Evolutionary conservation across 2,113 vertebrate genomes (phyloP).

Genomic region (Pungitius pungitius): DNA sequence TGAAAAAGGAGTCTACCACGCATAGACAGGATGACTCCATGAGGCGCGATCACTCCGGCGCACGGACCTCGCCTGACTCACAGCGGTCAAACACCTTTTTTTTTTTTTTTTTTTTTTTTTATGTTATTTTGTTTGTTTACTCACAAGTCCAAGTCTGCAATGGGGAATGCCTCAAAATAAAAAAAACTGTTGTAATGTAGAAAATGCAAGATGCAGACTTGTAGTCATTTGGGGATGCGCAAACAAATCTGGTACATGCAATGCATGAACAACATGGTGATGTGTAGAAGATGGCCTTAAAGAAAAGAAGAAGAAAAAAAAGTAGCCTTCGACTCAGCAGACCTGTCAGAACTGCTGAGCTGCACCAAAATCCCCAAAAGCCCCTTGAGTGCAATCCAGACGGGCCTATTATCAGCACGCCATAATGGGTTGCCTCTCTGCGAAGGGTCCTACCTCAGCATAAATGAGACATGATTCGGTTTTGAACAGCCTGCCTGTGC

Average conservation of each 20-base stretch:
- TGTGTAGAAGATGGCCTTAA: not conserved
- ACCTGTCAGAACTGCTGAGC: constrained; percentile 43
- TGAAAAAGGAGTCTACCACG: constrained; percentile 46
- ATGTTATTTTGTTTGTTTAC: not conserved
- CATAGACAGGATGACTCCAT: constrained; percentile 68
- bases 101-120: not conserved
- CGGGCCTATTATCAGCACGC: constrained; percentile 43
- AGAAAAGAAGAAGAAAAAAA: not conserved
- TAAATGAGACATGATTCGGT: constrained; percentile 52
- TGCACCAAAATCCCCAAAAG: constrained; percentile 26
- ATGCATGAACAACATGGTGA: constrained; percentile 1
- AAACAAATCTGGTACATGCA: constrained; percentile 12
- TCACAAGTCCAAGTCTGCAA: constrained; percentile 19
- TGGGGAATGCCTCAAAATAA: constrained; percentile 31
- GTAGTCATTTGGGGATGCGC: constrained; percentile 18
- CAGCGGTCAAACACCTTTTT: constrained; percentile 37
- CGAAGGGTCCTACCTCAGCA: constrained; percentile 53
- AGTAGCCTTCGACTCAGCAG: constrained; percentile 5
- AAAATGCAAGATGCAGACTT: constrained; percentile 27
- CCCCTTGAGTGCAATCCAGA: constrained; percentile 29
- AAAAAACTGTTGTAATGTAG: constrained; percentile 18
- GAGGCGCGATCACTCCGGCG: constrained; percentile 55
- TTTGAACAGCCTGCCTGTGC: constrained; percentile 48
- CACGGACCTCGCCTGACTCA: constrained; percentile 64
- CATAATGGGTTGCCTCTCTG: constrained; percentile 40